A percentile compares a stretch with the other conserved stretches of the same genome.
Conservation (phyloP, 2,888 invertebrate genomes). For the Chymomyza procnemis region DNA sequence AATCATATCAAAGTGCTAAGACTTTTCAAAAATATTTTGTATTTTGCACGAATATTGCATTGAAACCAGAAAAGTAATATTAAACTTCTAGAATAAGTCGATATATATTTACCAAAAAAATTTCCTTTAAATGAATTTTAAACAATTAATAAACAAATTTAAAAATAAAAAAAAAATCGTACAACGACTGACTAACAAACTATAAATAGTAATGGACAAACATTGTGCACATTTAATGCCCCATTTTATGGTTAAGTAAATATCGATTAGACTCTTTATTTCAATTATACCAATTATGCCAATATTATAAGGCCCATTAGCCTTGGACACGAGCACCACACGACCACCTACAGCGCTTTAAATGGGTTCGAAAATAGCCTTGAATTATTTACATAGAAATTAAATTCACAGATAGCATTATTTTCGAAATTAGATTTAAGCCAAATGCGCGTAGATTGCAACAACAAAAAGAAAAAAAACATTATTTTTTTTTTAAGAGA, state of each 20-base stretch:
- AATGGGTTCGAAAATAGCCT: conserved; percentile 44
- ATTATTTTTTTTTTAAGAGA: not conserved
- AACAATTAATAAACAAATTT: not conserved
- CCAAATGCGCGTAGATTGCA: conserved; percentile 40
- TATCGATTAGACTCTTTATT: not conserved
- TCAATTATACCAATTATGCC: not conserved
- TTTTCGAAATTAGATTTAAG: conserved; percentile 28
- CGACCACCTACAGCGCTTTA: conserved; percentile 46
- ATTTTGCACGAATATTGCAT: too few species aligned
- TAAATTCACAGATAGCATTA: conserved; percentile 42
- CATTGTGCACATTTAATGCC: not conserved
- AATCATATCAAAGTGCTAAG: too few species aligned
- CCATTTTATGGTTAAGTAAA: not conserved
- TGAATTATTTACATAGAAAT: conserved; percentile 39
- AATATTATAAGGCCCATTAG: not conserved
- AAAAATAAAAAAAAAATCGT: not conserved
- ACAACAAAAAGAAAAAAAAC: conserved; percentile 1
- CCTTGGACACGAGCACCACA: not conserved
- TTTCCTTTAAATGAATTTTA: too few species aligned
- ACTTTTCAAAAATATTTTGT: too few species aligned
- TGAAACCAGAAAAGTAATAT: too few species aligned
- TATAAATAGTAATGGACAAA: not conserved
- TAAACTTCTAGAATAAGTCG: too few species aligned
- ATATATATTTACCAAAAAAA: too few species aligned
- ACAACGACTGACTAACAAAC: not conserved